Evolutionary conservation across 2,888 invertebrate genomes (phyloP), one percentile per base, ranked within the genome.

Genomic region (Chydorus sphaericus): DNA sequence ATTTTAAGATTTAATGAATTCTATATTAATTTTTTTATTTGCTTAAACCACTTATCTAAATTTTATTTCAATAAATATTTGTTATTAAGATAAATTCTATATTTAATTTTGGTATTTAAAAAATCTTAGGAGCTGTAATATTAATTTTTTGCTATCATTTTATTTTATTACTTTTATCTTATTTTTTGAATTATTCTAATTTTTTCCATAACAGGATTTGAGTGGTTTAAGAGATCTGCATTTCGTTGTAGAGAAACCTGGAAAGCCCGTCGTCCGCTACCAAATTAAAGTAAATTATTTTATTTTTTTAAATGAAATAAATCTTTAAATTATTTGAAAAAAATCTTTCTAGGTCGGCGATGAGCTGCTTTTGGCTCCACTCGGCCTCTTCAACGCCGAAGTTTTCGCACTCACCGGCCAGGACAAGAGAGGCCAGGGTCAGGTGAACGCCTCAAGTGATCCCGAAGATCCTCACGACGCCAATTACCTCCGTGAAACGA

Each of bases 401-500:
- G 72, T 93, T 57, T 77, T 93, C 23, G 85, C 84, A 64, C 82
- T 92, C 16, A 91, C 91, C 0, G 88, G 88, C 0, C 56, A 66
- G 3, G 86, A 89, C 67, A 62, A 67, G 20, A 72, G 73, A 29
- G 80, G 83, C 1, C 82, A 83, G 62, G 80, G 82, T 11, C 88
- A 88, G 58, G 57, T 60, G 62, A 69, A 79, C 44, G 77, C 75
- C 37, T 71, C 75, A 51, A 82, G 89, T 3, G 91, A 93, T 66
- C 82, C 91, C 0, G 90, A 91, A 69, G 94, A 94, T 71, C 91
- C 91, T 3, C 89, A 90, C 67, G 93, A 94, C 73, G 89, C 89
- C 14, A 85, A 87, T 66, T 94, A 90, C 67, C 73, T 94, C 11
- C 76, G 88, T 60, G 93, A 93, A 73, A 93, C 89, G 0, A 83